These are phyloP conservation scores for Dasysyrphus albostriatus DNA, from an alignment of 2,888 invertebrate species.

Conservation along the genomic window DNA sequence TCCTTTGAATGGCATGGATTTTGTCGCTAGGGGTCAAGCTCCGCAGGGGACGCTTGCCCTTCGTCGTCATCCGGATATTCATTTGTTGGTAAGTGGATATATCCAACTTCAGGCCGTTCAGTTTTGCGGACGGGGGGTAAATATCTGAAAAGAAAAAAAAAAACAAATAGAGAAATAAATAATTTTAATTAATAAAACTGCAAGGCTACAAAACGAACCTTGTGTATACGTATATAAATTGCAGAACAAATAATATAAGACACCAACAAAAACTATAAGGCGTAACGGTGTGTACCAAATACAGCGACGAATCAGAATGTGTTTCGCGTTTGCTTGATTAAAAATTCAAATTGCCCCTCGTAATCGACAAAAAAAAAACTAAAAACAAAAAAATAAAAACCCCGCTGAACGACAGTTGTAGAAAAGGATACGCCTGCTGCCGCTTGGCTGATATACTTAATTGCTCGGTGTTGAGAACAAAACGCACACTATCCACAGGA, in stretches of 20 bases:
- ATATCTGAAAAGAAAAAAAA: slow-evolving; percentile 77
- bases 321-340: slow-evolving; percentile 68
- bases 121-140: slow-evolving; percentile 77
- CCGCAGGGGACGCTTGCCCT: slow-evolving; percentile 91
- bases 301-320: slow-evolving; percentile 70
- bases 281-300: slow-evolving; percentile 32
- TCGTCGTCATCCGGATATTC: slow-evolving; percentile 86
- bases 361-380: slow-evolving; percentile 44
- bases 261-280: slow-evolving; percentile 37
- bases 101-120: slow-evolving; percentile 83
- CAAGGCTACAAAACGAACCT: neutral
- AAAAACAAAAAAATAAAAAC: slow-evolving; percentile 31
- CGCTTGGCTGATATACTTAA: slow-evolving; percentile 40
- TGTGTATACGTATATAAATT: neutral
- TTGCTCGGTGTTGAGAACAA: slow-evolving; percentile 61
- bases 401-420: slow-evolving; percentile 50
- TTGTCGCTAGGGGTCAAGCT: slow-evolving; percentile 91
- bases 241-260: neutral
- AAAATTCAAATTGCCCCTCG: slow-evolving; percentile 73
- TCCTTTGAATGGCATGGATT: slow-evolving; percentile 91
- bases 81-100: slow-evolving; percentile 83
- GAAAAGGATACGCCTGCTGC: slow-evolving; percentile 74
- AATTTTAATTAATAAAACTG: slow-evolving; percentile 20
- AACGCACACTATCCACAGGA: slow-evolving; percentile 58
- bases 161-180: slow-evolving; percentile 13